Evolutionary conservation across 1,140 invertebrate genomes (phyloP), one percentile per base, ranked within the genome.

Genomic region (Heliconius himera): DNA sequence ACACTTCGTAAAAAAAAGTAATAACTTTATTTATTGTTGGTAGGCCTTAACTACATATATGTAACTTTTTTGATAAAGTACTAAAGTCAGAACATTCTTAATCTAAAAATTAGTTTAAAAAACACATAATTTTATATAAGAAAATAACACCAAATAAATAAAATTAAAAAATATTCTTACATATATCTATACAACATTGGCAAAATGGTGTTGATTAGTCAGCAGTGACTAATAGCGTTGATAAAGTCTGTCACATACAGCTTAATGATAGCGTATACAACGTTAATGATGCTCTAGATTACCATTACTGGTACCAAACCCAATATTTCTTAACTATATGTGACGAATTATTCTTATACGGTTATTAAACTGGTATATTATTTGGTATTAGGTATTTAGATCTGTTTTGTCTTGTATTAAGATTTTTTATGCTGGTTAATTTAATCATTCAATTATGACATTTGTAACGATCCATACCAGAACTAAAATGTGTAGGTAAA

Each of bases 201-300:
- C 60, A 66, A 66, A 36, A 66, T 66, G 13, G 4, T 26, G 60
- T 66, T 26, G 22, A 66, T 66, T 66, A 66, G 60, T 66, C 60
- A 66, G 11, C 60, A 66, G 22, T 66, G 60, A 66, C 60, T 66
- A 66, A 66, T 66, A 29, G 22, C 13, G 60, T 66, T 66, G 60
- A 66, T 66, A 66, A 66, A 22, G 60, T 29, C 26, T 66, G 60
- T 29, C 60, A 66, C 60, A 66, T 66, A 29, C 60, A 29, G 60
- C 22, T 22, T 66, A 66, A 66, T 66, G 56, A 22, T 16, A 22
- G 60, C 22, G 60, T 66, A 66, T 66, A 66, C 33, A 36, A 6
- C 60, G 60, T 66, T 66, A 66, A 66, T 66, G 60, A 66, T 22
- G 11, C 56, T 66, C 56, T 66, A 26, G 56, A 66, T 66, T 29